phyloP scores from a whole-genome alignment of 2,113 vertebrate genomes.

The Sisor rabdophorus region DNA sequence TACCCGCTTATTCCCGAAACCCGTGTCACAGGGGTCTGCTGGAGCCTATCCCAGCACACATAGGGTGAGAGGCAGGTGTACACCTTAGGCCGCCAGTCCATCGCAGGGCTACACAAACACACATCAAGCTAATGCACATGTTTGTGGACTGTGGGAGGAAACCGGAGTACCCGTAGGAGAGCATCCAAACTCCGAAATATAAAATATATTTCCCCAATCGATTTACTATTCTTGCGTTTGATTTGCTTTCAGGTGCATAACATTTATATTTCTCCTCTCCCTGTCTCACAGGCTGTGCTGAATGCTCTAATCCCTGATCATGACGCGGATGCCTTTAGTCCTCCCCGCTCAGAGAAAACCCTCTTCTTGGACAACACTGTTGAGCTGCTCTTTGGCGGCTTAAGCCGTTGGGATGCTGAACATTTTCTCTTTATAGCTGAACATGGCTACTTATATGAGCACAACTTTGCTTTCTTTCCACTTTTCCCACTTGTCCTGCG shows the following conservation, averaged over 20 bases:
- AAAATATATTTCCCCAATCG: too few species aligned
- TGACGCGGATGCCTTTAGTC: slow-evolving; percentile 85
- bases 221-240: not conserved
- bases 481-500: slow-evolving; percentile 78
- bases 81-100: too few species aligned
- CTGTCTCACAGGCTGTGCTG: slow-evolving; percentile 74
- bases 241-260: not conserved
- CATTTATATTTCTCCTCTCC: not conserved
- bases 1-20: too few species aligned
- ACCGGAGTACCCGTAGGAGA: too few species aligned
- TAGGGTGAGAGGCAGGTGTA: too few species aligned
- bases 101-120: too few species aligned
- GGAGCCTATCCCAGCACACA: too few species aligned
- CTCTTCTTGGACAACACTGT: slow-evolving; percentile 67
- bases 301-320: slow-evolving; percentile 89
- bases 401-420: slow-evolving; percentile 89
- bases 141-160: too few species aligned
- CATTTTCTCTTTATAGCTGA: slow-evolving; percentile 96
- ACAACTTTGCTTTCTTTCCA: slow-evolving; percentile 93
- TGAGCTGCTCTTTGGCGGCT: slow-evolving; percentile 81
- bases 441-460: slow-evolving; percentile 87
- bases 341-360: slow-evolving; percentile 67
- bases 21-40: too few species aligned
- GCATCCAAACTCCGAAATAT: too few species aligned
- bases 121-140: too few species aligned